These are phyloP conservation scores for Bombus confusus DNA, from an alignment of 1,140 invertebrate genomes.

Conservation along the genomic window DNA sequence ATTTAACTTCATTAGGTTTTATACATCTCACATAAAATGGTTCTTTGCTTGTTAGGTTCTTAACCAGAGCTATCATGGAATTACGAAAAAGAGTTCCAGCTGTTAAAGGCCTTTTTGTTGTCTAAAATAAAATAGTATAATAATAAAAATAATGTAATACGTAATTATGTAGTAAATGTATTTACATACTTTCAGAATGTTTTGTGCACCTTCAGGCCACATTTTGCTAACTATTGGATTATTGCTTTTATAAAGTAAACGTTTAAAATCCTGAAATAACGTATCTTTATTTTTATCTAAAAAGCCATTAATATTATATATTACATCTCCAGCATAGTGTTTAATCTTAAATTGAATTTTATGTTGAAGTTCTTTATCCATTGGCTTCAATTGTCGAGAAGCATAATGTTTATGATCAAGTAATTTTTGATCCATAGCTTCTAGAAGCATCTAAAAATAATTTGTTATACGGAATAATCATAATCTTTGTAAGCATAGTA, in stretches of 20 bases:
- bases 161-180: not conserved
- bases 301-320: conserved; percentile 94
- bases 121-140: conserved; percentile 83
- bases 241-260: conserved; percentile 92
- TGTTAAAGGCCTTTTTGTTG: conserved; percentile 95
- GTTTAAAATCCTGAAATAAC: conserved; percentile 97
- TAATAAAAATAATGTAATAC: not conserved
- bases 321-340: conserved; percentile 98
- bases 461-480: not conserved
- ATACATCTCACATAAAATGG: conserved; percentile 98
- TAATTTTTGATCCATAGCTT: conserved; percentile 96
- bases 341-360: conserved; percentile 93
- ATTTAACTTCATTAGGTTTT: conserved; percentile 97
- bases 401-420: conserved; percentile 93
- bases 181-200: conserved; percentile 90
- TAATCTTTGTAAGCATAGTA: not conserved
- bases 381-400: conserved; percentile 91
- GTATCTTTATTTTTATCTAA: conserved; percentile 98
- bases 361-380: conserved; percentile 91
- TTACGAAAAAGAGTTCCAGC: conserved; percentile 97
- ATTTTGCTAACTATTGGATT: conserved; percentile 91
- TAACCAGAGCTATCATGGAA: conserved; percentile 95
- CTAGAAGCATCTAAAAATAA: conserved; percentile 88
- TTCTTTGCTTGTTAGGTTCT: conserved; percentile 94
- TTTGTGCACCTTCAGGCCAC: conserved; percentile 97